Evolutionary conservation across 2,113 vertebrate species (phyloP).

Genomic region (Ornithorhynchus anatinus): DNA sequence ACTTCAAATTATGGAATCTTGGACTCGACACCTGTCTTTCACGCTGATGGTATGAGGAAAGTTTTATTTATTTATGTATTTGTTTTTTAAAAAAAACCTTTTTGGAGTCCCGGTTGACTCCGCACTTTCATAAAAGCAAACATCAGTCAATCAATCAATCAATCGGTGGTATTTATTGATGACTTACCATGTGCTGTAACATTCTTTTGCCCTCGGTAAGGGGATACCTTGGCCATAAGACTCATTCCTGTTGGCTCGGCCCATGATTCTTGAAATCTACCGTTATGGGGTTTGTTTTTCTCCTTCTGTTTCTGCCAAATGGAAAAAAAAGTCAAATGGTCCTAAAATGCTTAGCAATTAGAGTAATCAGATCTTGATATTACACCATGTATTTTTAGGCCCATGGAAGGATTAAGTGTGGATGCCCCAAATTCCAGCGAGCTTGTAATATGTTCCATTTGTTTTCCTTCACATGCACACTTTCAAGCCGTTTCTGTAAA

Average conservation of each 20-base stretch:
- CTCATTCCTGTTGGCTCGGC: background rate
- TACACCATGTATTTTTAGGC: constrained; percentile 14
- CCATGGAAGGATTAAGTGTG: constrained; percentile 22
- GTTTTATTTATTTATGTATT: too few species aligned
- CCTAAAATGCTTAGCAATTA: background rate
- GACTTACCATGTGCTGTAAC: background rate
- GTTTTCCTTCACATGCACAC: background rate
- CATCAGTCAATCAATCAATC: too few species aligned
- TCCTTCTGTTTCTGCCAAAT: constrained; percentile 12
- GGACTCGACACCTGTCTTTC: too few species aligned
- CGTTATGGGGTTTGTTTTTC: background rate
- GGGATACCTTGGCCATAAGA: background rate
- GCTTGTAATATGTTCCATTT: background rate
- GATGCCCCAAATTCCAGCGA: background rate
- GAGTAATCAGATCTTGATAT: constrained; percentile 38
- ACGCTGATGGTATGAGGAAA: too few species aligned
- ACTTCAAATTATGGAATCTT: too few species aligned
- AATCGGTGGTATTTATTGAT: too few species aligned
- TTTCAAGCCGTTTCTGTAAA: constrained; percentile 9
- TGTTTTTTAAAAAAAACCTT: too few species aligned
- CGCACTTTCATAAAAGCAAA: too few species aligned
- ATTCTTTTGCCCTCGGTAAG: background rate
- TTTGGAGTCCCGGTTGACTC: too few species aligned
- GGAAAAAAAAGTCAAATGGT: constrained; percentile 9
- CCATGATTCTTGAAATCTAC: constrained; percentile 39